Evolutionary conservation across 2,888 invertebrate genomes (phyloP).

Genomic region (Eupithecia vulgata): DNA sequence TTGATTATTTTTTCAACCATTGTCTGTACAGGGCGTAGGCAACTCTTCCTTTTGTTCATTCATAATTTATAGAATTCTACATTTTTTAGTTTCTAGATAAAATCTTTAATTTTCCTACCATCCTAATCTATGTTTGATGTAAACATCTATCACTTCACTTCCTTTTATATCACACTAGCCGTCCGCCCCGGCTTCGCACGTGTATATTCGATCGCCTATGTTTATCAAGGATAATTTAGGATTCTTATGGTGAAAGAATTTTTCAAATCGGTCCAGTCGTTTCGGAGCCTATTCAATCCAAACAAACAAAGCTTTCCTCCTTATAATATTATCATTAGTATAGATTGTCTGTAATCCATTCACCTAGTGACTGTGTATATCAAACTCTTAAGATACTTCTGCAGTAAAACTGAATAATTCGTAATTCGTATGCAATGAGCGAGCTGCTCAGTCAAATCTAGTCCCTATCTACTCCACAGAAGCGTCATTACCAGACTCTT

Average conservation of each 20-base stretch:
- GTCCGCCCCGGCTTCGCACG: too few relatives aligned
- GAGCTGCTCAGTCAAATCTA: conserved; percentile 8
- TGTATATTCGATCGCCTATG: too few relatives aligned
- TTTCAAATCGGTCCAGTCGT: too few relatives aligned
- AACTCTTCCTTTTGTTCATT: background rate
- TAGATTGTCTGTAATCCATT: background rate
- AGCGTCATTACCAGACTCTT: conserved; percentile 15
- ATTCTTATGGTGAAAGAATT: too few relatives aligned
- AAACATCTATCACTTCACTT: background rate
- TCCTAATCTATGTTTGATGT: background rate
- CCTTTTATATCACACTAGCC: background rate
- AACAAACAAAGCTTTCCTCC: too few relatives aligned
- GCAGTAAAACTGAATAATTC: background rate
- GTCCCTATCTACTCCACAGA: conserved; percentile 6
- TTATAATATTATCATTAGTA: too few relatives aligned
- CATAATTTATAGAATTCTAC: background rate
- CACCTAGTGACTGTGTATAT: background rate
- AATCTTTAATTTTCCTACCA: background rate
- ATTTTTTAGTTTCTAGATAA: background rate
- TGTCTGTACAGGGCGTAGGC: background rate
- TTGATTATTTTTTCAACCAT: background rate
- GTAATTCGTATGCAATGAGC: conserved; percentile 7
- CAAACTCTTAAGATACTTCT: background rate
- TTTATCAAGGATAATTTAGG: too few relatives aligned
- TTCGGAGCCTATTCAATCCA: too few relatives aligned